These are phyloP conservation scores for Tachysurus vachellii DNA, from an alignment of 2,113 vertebrate species.

Conservation along the genomic window DNA sequence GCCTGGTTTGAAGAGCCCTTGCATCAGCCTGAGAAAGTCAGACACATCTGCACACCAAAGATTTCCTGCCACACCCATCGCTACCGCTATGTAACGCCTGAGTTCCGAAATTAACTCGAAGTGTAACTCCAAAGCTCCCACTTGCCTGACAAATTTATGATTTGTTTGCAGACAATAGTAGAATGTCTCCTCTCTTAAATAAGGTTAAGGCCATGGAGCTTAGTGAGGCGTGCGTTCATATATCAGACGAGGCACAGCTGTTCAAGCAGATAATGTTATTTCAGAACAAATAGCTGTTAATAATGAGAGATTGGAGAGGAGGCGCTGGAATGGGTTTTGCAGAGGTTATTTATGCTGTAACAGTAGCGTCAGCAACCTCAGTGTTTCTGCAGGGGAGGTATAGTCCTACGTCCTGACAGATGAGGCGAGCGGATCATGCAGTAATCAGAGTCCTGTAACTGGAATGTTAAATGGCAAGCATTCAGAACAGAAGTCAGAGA, in stretches of 20 bases:
- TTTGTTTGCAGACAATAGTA: conserved; percentile 35
- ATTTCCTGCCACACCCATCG: conserved; percentile 41
- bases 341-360: background rate
- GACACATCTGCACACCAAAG: conserved; percentile 46
- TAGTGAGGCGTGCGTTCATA: background rate
- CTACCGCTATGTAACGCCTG: background rate
- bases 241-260: conserved; percentile 59
- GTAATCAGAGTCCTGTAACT: conserved; percentile 47
- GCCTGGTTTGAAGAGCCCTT: conserved; percentile 62
- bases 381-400: background rate
- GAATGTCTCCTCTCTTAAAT: background rate
- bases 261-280: conserved; percentile 48
- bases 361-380: background rate
- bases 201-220: background rate
- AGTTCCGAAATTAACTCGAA: conserved; percentile 37
- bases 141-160: conserved; percentile 16
- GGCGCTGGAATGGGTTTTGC: conserved; percentile 54
- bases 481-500: conserved; percentile 1
- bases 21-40: conserved; percentile 63
- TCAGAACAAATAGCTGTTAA: conserved; percentile 49
- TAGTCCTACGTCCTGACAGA: background rate
- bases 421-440: conserved; percentile 49
- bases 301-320: conserved; percentile 57
- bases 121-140: conserved; percentile 22
- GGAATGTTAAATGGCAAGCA: conserved; percentile 51